phyloP scores from a whole-genome alignment of 2,797 vertebrate genomes.

The Meriones psammophilus region DNA sequence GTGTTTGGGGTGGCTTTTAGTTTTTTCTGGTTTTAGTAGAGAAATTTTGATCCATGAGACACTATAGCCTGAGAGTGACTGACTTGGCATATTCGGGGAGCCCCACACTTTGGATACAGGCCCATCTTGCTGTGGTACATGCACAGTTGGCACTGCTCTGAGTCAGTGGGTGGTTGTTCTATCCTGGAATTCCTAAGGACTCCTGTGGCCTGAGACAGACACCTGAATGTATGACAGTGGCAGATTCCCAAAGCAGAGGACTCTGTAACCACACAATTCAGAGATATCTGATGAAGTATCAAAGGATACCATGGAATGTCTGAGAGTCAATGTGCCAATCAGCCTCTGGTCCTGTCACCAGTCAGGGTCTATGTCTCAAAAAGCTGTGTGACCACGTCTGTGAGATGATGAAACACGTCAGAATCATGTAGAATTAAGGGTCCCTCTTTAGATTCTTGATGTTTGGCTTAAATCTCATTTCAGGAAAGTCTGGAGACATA shows the following conservation, averaged over 20 bases:
- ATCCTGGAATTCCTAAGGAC: not conserved
- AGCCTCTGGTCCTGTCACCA: not conserved
- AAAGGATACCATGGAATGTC: not conserved
- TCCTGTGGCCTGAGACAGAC: not conserved
- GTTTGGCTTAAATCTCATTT: not conserved
- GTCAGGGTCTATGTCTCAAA: not conserved
- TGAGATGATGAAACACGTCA: not conserved
- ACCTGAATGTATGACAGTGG: not conserved
- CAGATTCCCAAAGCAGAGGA: not conserved
- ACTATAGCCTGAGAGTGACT: not conserved
- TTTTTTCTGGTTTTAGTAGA: not conserved
- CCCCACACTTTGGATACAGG: rapidly evolving
- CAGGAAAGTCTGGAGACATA: not conserved
- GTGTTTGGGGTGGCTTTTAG: not conserved
- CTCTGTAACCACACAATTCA: not conserved
- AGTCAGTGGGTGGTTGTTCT: not conserved
- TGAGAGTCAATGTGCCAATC: not conserved
- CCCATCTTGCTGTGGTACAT: not conserved
- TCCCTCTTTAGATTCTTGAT: not conserved
- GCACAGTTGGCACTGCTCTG: not conserved
- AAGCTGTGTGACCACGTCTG: not conserved
- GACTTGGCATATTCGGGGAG: not conserved
- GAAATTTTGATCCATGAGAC: not conserved
- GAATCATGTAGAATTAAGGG: not conserved
- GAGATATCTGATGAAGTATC: not conserved